phyloP scores from a whole-genome alignment of 2,113 vertebrate genomes.

The Vulpes ferrilata region DNA sequence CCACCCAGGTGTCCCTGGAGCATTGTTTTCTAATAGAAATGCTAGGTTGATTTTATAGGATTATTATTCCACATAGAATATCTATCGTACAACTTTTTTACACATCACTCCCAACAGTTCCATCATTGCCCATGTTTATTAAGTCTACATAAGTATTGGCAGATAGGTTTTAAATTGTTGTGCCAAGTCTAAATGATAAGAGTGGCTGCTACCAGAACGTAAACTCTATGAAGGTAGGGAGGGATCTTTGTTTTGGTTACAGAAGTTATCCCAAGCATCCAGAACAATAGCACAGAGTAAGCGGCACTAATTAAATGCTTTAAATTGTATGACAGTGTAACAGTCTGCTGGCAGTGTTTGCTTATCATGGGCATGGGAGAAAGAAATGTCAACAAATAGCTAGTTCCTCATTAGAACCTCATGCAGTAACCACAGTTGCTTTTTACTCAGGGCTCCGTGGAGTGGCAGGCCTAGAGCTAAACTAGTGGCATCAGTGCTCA shows the following conservation, averaged over 20 bases:
- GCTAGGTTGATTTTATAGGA: slow-evolving; percentile 36
- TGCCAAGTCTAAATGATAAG: background rate
- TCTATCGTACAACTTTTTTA: background rate
- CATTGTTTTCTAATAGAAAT: slow-evolving; percentile 55
- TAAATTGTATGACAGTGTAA: background rate
- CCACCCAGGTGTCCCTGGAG: background rate
- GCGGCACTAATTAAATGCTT: background rate
- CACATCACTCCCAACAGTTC: background rate
- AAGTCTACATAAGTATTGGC: background rate
- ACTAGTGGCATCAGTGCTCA: background rate
- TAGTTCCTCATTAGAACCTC: background rate
- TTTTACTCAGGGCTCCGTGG: background rate
- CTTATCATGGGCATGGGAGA: background rate
- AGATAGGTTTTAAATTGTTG: background rate
- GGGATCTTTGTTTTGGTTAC: slow-evolving; percentile 37
- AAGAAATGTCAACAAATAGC: slow-evolving; percentile 8
- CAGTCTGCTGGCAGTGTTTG: background rate
- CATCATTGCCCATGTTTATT: background rate
- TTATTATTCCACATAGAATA: slow-evolving; percentile 14
- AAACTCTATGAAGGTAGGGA: background rate
- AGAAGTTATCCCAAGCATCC: background rate
- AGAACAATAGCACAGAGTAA: background rate
- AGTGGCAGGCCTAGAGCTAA: background rate
- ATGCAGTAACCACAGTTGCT: background rate
- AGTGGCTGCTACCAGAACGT: background rate